Percentiles rank a stretch among this genome's conserved stretches.
phyloP scores from a whole-genome alignment of 2,113 vertebrate genomes.

The Ochotona princeps region DNA sequence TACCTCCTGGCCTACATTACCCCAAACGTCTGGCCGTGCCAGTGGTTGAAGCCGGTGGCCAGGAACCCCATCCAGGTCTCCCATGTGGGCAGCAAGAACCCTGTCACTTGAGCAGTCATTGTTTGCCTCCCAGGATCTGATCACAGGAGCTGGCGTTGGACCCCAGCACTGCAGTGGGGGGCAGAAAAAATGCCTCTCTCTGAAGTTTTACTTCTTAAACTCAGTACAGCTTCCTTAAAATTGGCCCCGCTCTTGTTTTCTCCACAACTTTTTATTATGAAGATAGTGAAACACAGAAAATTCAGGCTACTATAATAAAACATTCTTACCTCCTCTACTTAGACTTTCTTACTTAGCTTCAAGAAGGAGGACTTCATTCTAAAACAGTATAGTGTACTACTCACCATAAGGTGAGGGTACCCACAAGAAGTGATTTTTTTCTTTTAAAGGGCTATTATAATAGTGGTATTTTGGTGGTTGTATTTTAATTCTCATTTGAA shows the following conservation, averaged over 20 bases:
- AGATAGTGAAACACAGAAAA: constrained; percentile 13
- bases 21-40: too few relatives aligned
- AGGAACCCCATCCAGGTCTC: too few relatives aligned
- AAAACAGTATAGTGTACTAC: background rate
- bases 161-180: too few relatives aligned
- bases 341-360: background rate
- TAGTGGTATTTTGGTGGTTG: constrained; percentile 32
- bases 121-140: too few relatives aligned
- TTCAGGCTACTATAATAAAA: background rate
- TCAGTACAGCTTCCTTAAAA: constrained; percentile 19
- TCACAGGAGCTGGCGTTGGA: too few relatives aligned
- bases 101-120: too few relatives aligned
- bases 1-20: too few relatives aligned
- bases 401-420: constrained; percentile 26
- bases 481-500: constrained; percentile 8
- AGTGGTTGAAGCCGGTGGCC: too few relatives aligned
- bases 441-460: constrained; percentile 1
- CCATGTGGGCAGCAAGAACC: too few relatives aligned
- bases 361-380: constrained; percentile 22
- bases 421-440: background rate
- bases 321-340: background rate
- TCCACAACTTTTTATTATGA: background rate
- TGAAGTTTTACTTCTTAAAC: background rate
- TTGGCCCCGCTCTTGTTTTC: background rate
- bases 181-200: background rate